Evolutionary conservation across 2,888 invertebrate genomes (phyloP).

Genomic region (Incurvaria masculella): DNA sequence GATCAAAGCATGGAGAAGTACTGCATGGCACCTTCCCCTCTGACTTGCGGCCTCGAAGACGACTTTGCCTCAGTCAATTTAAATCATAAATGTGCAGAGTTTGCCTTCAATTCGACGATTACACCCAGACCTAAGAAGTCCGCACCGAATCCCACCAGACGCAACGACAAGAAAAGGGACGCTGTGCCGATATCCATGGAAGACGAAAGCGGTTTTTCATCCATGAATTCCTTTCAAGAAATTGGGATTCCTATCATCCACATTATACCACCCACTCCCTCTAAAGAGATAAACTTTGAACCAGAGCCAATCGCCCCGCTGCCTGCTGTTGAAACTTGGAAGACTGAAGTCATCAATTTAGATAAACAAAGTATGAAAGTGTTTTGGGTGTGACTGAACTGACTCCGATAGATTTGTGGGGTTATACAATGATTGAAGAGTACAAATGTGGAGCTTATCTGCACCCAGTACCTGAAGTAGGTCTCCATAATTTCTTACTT

Average conservation of each 20-base stretch:
- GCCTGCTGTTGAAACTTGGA: slow-evolving; percentile 35
- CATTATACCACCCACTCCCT: slow-evolving; percentile 47
- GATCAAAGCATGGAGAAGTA: slow-evolving; percentile 23
- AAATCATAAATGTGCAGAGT: background rate
- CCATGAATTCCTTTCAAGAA: slow-evolving; percentile 82
- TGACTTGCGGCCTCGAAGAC: slow-evolving; percentile 27
- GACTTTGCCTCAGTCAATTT: slow-evolving; percentile 19
- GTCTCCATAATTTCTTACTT: no score
- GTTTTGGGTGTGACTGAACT: slow-evolving; percentile 46
- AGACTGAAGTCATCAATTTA: slow-evolving; percentile 29
- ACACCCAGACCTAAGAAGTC: slow-evolving; percentile 18
- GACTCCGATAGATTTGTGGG: no score
- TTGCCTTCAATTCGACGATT: background rate
- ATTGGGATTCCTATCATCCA: slow-evolving; percentile 65
- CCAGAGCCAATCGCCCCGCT: slow-evolving; percentile 30
- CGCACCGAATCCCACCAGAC: slow-evolving; percentile 32
- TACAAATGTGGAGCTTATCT: no score
- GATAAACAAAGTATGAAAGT: slow-evolving; percentile 45
- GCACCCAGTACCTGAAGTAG: no score
- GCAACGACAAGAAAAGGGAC: slow-evolving; percentile 15
- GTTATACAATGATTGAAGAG: no score
- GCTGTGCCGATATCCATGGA: slow-evolving; percentile 46
- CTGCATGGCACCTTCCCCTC: slow-evolving; percentile 24
- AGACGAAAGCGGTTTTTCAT: slow-evolving; percentile 84
- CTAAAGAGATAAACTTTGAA: slow-evolving; percentile 38